A percentile compares a stretch with the other conserved stretches of the same genome.
Conservation (phyloP, 2,797 vertebrate species). For the Xenops minutus region DNA sequence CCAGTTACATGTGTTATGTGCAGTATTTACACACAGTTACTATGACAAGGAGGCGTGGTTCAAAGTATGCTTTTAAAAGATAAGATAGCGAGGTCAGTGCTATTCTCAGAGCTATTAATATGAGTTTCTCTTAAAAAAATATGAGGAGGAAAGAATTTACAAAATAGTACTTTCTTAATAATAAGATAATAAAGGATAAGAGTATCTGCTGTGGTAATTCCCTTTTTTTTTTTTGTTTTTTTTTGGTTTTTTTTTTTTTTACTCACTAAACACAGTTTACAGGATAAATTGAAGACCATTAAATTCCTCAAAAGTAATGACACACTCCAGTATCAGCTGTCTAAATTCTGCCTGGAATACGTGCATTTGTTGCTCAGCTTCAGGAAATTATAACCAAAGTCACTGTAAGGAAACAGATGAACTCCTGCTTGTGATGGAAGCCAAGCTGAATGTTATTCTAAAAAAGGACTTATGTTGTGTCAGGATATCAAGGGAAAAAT, state of each 20-base stretch:
- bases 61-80: neutral
- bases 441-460: neutral
- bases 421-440: neutral
- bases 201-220: neutral
- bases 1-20: neutral
- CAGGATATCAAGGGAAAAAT: neutral
- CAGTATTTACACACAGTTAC: neutral
- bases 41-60: neutral
- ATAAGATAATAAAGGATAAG: neutral
- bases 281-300: neutral
- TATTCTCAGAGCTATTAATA: neutral
- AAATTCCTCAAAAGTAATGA: neutral
- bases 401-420: constrained; percentile 2
- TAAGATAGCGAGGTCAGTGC: neutral
- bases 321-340: neutral
- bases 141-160: neutral
- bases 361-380: neutral
- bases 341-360: neutral
- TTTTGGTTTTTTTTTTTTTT: neutral
- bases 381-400: neutral
- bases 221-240: neutral
- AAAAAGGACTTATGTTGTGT: neutral
- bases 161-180: neutral
- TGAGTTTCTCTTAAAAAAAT: neutral
- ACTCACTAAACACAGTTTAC: neutral